These are phyloP conservation scores for Micronycteris hirsuta DNA, from an alignment of 2,113 vertebrate species.

Conservation along the genomic window DNA sequence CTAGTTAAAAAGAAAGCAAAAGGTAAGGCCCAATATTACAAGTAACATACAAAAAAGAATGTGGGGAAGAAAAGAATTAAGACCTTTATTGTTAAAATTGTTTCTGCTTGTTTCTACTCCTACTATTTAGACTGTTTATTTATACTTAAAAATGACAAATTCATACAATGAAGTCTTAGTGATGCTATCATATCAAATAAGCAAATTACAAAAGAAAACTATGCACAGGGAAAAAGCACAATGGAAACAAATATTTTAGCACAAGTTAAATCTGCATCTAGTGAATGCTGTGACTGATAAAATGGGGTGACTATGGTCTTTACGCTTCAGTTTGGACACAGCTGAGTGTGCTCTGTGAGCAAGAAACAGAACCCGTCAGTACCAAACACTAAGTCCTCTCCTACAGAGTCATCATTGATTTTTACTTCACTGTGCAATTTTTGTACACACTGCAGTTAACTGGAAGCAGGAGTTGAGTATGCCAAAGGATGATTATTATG, in stretches of 20 bases:
- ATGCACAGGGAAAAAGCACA: background rate
- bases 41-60: background rate
- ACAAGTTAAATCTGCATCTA: conserved; percentile 26
- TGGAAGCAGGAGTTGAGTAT: conserved; percentile 30
- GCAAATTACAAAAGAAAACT: conserved; percentile 55
- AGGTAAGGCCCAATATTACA: background rate
- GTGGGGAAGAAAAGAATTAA: background rate
- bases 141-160: conserved; percentile 15
- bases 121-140: background rate
- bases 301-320: background rate
- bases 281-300: background rate
- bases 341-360: background rate
- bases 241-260: conserved; percentile 42
- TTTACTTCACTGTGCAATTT: conserved; percentile 16
- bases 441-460: conserved; percentile 34
- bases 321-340: background rate
- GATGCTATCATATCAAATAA: conserved; percentile 35
- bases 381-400: background rate
- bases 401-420: background rate
- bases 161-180: conserved; percentile 1
- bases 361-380: background rate
- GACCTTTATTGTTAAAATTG: background rate
- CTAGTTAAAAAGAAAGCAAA: background rate
- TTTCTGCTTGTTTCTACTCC: conserved; percentile 2
- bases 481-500: conserved; percentile 37